Evolutionary conservation across 1,140 invertebrate genomes (phyloP).

Genomic region (Drosophila kepulauana): DNA sequence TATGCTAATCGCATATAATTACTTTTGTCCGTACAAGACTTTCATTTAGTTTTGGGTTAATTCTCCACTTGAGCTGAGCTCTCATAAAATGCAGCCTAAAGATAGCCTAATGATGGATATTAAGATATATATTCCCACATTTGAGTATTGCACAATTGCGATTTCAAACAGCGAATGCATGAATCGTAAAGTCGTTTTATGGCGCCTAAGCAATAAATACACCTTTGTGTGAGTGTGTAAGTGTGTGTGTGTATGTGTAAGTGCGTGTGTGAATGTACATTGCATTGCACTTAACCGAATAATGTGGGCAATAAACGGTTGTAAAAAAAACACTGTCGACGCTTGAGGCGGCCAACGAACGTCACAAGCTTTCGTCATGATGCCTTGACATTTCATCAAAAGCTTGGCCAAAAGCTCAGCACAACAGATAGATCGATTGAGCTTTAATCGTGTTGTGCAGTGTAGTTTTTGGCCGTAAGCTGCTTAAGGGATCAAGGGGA

Average conservation of each 20-base stretch:
- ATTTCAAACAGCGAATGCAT: conserved; percentile 44
- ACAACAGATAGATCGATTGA: background rate
- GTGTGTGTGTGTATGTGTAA: conserved; percentile 12
- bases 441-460: conserved; percentile 26
- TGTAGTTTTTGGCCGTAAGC: conserved; percentile 37
- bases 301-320: conserved; percentile 62
- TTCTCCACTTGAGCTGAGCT: background rate
- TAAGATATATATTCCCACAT: conserved; percentile 29
- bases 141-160: conserved; percentile 57
- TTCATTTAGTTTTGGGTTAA: background rate
- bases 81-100: conserved; percentile 3
- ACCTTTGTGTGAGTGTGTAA: conserved; percentile 18
- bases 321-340: conserved; percentile 30
- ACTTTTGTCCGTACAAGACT: background rate
- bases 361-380: conserved; percentile 42
- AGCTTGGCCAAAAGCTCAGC: conserved; percentile 22
- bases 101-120: conserved; percentile 22
- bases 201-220: conserved; percentile 57
- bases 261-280: conserved; percentile 48
- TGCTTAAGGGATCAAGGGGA: conserved; percentile 40
- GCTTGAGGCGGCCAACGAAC: conserved; percentile 22
- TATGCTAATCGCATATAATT: background rate
- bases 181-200: conserved; percentile 62
- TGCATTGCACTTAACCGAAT: conserved; percentile 71
- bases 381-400: conserved; percentile 48